Conservation (phyloP, 2,797 vertebrate species). For the Alfaro cultratus region DNA sequence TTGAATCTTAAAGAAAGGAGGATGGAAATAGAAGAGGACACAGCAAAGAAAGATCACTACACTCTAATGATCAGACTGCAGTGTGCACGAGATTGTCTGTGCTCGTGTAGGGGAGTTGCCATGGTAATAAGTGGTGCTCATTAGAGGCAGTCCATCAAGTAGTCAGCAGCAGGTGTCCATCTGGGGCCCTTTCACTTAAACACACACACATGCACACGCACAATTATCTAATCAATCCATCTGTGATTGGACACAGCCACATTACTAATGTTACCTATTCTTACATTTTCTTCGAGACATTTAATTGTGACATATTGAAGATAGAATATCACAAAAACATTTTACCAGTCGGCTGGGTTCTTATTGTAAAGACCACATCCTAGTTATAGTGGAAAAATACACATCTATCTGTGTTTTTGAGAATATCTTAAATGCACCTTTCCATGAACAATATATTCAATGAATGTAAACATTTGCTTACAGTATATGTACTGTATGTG, state of each 20-base stretch:
- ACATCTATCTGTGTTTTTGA: background rate
- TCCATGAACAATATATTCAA: background rate
- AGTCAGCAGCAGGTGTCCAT: slow-evolving; percentile 76
- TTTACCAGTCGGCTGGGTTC: background rate
- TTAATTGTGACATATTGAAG: background rate
- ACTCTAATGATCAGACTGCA: slow-evolving; percentile 70
- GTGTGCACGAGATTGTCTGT: slow-evolving; percentile 21
- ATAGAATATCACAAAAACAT: background rate
- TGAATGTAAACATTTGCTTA: background rate
- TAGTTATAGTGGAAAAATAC: background rate
- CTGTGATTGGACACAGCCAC: slow-evolving; percentile 18
- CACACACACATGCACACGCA: slow-evolving; percentile 14
- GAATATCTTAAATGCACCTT: background rate
- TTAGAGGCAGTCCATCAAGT: slow-evolving; percentile 68
- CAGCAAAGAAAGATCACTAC: slow-evolving; percentile 65
- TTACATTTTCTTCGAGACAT: slow-evolving; percentile 2
- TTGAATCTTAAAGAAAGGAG: slow-evolving; percentile 48
- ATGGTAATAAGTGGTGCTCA: slow-evolving; percentile 67
- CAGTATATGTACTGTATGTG: background rate
- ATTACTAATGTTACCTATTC: slow-evolving; percentile 21
- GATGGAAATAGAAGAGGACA: slow-evolving; percentile 56
- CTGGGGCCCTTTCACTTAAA: slow-evolving; percentile 23
- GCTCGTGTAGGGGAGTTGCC: slow-evolving; percentile 52
- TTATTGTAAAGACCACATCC: background rate
- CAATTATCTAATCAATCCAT: slow-evolving; percentile 23